Evolutionary conservation across 2,797 vertebrate species (phyloP), one percentile per base, ranked within the genome.

Genomic region (Xiphorhynchus erythropygius): DNA sequence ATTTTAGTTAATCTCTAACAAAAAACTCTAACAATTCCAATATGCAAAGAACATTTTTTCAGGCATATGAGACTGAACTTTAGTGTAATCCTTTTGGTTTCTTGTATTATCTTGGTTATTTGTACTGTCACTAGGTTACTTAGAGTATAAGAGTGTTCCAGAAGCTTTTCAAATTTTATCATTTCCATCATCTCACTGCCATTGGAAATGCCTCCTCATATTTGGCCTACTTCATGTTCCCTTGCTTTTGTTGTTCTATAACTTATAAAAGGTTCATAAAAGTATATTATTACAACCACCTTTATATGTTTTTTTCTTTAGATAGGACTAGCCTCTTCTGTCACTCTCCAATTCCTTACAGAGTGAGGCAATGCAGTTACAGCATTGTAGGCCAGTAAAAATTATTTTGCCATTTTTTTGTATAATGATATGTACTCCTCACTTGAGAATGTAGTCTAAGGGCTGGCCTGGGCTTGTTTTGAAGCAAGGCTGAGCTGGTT

Each of bases 361-460:
- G 11, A 42, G 7, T 11, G 23, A 59, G 16, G 12, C 23, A 78
- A 42, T 32, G 35, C 17, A 75, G 39, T 18, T 84, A 11, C 30
- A 46, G 27, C 18, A 23, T 1, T 50, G 16, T 35, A 79, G 22
- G 3, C 8, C 18, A 3, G 1, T 25, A 62, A 71, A 91, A 81
- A 39, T 19, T 0, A 39, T 30, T 39, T 75, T 71, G 3, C 5
- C 4, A 0, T n/a, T 47, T 56, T 65, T 50, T 25, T 22, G 1
- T 35, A 13, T 30, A 90, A 33, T 10, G 5, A 10, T 47, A 5
- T 18, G 5, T 28, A 25, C 18, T 67, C 18, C 30, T 70, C 18
- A 44, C 5, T 28, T 78, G 27, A 39, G 22, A 64, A 13, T 17
- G 8, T 4, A 23, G 21, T 15, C 11, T 25, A 28, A 59, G 28